Percentiles rank a stretch among this genome's conserved stretches.
Conservation (phyloP, 2,113 vertebrate species). For the Ophiodon elongatus region DNA sequence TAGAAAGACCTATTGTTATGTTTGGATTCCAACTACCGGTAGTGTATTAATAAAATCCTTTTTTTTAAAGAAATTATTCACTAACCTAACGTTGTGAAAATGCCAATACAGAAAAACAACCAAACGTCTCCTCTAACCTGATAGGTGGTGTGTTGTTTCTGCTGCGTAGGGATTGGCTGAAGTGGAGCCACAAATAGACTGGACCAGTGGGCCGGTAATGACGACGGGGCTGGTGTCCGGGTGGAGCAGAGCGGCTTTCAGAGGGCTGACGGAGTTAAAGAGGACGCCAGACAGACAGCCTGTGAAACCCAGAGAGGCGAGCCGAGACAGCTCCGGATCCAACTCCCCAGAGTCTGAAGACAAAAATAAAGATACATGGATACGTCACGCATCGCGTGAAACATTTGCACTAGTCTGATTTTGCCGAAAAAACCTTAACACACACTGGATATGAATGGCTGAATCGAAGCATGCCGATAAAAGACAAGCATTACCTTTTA, state of each 20-base stretch:
- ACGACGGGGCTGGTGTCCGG: conserved; percentile 81
- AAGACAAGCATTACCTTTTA: not conserved
- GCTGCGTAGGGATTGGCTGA: conserved; percentile 84
- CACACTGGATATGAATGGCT: not conserved
- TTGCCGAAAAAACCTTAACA: not conserved
- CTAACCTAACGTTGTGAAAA: not conserved
- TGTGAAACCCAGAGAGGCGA: conserved; percentile 88
- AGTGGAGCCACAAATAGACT: conserved; percentile 87
- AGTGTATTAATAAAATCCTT: not conserved
- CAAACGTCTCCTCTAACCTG: conserved; percentile 81
- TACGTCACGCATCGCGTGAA: not conserved
- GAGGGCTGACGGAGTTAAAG: conserved; percentile 90
- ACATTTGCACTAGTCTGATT: not conserved
- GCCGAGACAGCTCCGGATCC: conserved; percentile 88
- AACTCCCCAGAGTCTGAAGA: conserved; percentile 68
- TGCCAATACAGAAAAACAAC: not conserved
- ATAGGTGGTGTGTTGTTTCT: conserved; percentile 89
- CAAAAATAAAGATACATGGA: not conserved
- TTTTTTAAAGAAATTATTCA: too few species aligned
- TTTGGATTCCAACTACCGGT: not conserved
- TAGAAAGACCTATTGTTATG: not conserved
- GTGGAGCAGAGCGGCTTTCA: conserved; percentile 90
- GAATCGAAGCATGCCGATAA: not conserved
- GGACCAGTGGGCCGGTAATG: conserved; percentile 85
- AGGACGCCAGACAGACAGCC: conserved; percentile 93